Base-by-base conservation (phyloP, 2,797 vertebrate species). In the Myotis findleyi region DNA sequence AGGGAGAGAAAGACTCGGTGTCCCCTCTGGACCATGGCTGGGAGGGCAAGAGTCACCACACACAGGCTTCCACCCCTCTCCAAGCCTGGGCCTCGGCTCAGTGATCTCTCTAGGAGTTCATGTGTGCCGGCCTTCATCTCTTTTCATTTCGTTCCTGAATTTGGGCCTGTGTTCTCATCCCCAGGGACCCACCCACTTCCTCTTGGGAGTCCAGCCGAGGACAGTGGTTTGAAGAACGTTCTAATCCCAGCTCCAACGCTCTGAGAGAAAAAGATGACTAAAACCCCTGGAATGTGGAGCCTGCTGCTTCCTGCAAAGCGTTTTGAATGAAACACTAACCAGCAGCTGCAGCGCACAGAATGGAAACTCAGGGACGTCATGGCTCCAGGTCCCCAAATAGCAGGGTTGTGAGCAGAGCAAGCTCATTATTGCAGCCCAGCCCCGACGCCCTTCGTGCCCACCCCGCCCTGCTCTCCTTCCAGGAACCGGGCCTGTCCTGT, bases 261-360 rank as follows among this genome's bases (percentile, higher is more conserved):
- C 97, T 47, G n/a, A 93, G 83, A 96, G 73, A 89, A 93, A 96
- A 97, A 97, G 96, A 95, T 93, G 82, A 98, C 97, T 93, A 92
- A 94, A 98, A 96, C 77, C 93, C 1, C 49, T 47, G 76, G 95
- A 97, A 97, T 98, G 96, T 73, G 44, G 86, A 96, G 93, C 96
- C 97, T 97, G 97, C 91, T 95, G 79, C 89, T 98, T 97, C 97
- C 94, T 95, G 92, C 71, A 64, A 94, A 94, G 71, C 91, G 38
- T 87, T 94, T 79, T 97, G 97, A 98, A 97, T 97, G 97, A 97
- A 98, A 97, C 96, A 96, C 36, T 72, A 96, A 95, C 93, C 89
- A 97, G 91, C 96, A 98, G 96, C 97, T 98, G 97, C 92, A 83
- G 76, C 53, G 6, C 95, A 97, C 97, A 96, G 88, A 96, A 93